phyloP scores from a whole-genome alignment of 2,113 vertebrate genomes.

The Urocynchramus pylzowi region DNA sequence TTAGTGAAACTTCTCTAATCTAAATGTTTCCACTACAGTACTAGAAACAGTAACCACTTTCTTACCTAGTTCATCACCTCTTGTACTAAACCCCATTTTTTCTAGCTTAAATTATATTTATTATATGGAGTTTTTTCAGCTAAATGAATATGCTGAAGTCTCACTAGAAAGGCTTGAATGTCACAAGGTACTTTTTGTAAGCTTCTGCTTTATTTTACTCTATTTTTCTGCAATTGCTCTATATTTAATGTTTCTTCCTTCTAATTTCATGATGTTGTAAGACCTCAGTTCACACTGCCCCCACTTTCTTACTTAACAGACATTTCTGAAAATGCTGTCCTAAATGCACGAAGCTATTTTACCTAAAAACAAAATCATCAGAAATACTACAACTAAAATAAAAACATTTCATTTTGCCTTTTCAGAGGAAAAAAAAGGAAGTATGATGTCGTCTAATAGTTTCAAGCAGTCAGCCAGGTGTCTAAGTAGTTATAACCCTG shows the following conservation, averaged over 20 bases:
- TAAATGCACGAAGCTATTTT: neutral
- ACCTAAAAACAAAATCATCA: neutral
- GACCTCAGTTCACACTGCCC: neutral
- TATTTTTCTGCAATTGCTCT: neutral
- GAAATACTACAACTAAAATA: neutral
- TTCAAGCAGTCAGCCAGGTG: neutral
- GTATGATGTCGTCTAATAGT: neutral
- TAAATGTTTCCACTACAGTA: neutral
- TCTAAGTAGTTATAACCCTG: neutral
- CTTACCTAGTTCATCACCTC: neutral
- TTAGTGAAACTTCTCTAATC: neutral
- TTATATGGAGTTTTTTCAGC: neutral
- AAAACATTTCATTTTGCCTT: neutral
- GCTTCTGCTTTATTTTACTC: neutral
- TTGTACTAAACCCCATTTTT: neutral
- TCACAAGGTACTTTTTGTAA: neutral
- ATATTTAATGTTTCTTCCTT: neutral
- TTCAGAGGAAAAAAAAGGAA: neutral
- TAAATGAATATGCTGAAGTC: neutral
- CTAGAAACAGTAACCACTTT: neutral
- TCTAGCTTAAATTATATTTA: neutral
- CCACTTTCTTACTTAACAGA: neutral
- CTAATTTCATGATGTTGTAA: neutral
- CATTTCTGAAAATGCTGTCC: neutral
- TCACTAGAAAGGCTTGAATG: neutral